phyloP scores from a whole-genome alignment of 2,888 invertebrate genomes.

The Platycheirus albimanus region DNA sequence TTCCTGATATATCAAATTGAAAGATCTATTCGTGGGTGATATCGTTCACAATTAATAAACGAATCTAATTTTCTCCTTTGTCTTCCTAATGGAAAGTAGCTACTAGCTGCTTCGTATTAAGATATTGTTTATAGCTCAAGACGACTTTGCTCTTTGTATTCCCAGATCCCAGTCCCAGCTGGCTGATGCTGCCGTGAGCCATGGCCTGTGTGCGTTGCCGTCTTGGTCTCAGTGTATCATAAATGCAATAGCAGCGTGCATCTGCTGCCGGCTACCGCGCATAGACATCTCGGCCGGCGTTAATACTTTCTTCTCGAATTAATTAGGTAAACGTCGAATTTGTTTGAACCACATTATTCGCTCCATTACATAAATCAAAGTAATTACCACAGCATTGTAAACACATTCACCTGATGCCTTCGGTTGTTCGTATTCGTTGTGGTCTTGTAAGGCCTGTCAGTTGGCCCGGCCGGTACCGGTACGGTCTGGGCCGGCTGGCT shows the following conservation, averaged over 20 bases:
- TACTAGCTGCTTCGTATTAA: conserved; percentile 32
- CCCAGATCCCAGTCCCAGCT: conserved; percentile 19
- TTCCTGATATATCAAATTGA: conserved; percentile 4
- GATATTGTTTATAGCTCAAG: conserved; percentile 54
- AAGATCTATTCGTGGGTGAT: conserved; percentile 54
- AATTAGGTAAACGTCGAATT: conserved; percentile 71
- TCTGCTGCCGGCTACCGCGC: neutral
- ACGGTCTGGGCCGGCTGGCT: neutral
- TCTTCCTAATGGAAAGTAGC: conserved; percentile 65
- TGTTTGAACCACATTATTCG: conserved; percentile 56
- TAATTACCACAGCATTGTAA: conserved; percentile 68
- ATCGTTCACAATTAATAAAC: conserved; percentile 60
- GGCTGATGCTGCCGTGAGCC: conserved; percentile 1
- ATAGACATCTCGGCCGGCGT: conserved; percentile 45
- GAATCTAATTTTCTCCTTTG: conserved; percentile 62
- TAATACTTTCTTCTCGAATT: conserved; percentile 71
- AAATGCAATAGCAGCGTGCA: conserved; percentile 6
- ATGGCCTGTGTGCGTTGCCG: neutral
- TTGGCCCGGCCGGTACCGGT: neutral
- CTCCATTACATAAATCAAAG: conserved; percentile 71
- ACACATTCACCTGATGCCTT: conserved; percentile 61
- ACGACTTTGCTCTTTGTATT: conserved; percentile 10
- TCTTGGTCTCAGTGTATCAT: too few species aligned
- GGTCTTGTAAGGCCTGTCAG: too few species aligned
- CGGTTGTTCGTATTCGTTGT: conserved; percentile 24